These are phyloP conservation scores for Ciona savignyi DNA, from an alignment of 23 tunicate species.

Conservation along the genomic window DNA sequence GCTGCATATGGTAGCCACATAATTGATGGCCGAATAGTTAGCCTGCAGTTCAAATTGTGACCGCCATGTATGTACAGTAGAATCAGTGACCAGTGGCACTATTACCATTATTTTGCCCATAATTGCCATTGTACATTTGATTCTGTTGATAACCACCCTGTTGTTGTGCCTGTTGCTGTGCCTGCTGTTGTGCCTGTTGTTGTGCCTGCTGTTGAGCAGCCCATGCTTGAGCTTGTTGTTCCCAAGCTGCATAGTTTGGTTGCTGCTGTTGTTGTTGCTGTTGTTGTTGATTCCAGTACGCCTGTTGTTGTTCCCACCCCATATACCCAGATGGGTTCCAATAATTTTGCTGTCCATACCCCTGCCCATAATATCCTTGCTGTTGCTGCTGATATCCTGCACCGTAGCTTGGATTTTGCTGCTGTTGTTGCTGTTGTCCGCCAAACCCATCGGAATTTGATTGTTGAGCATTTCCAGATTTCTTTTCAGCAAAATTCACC, in stretches of 20 bases:
- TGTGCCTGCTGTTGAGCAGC: conserved; percentile 6
- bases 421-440: background rate
- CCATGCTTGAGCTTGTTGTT: conserved; percentile 21
- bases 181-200: conserved; percentile 14
- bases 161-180: conserved; percentile 1
- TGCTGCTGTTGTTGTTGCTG: conserved; percentile 14
- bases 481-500: conserved; percentile 59
- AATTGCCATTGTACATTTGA: conserved; percentile 17
- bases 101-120: conserved; percentile 4
- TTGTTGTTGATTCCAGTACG: conserved; percentile 34
- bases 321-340: conserved; percentile 1
- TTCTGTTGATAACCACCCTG: conserved; percentile 27
- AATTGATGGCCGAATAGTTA: conserved; percentile 4
- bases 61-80: background rate
- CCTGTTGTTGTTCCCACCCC: conserved; percentile 20
- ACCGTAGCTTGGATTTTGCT: background rate
- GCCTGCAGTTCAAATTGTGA: background rate
- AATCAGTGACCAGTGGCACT: background rate
- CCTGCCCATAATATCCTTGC: conserved; percentile 18
- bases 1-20: background rate
- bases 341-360: conserved; percentile 43
- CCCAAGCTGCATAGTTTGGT: conserved; percentile 7
- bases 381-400: background rate
- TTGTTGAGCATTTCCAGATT: conserved; percentile 4
- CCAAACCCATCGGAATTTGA: background rate